Conservation (phyloP, 2,888 invertebrate genomes). For the Hirtodrosophila confusa region DNA sequence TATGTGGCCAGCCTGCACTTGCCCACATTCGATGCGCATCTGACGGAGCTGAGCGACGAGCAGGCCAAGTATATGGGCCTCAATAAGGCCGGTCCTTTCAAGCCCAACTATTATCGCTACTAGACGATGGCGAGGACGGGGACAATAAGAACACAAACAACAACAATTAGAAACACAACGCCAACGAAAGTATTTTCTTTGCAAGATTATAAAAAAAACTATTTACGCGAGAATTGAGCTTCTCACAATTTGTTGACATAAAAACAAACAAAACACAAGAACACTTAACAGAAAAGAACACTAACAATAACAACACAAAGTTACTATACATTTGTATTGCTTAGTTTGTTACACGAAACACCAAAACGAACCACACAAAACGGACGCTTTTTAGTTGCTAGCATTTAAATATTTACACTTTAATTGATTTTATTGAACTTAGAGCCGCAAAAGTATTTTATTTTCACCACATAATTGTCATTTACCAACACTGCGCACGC, state of each 20-base stretch:
- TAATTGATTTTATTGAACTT: conserved; percentile 17
- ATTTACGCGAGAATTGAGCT: conserved; percentile 57
- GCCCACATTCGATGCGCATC: conserved; percentile 98
- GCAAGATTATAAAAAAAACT: conserved; percentile 55
- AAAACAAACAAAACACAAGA: conserved; percentile 8
- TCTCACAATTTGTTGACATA: conserved; percentile 41
- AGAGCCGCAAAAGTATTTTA: conserved; percentile 49
- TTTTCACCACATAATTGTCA: conserved; percentile 11
- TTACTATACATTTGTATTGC: conserved; percentile 55
- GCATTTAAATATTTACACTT: conserved; percentile 45
- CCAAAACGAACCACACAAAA: conserved; percentile 52
- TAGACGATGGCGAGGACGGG: conserved; percentile 40
- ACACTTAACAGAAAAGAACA: conserved; percentile 37
- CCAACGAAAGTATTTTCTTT: conserved; percentile 81
- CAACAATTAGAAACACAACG: conserved; percentile 65
- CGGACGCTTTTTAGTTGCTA: conserved; percentile 60
- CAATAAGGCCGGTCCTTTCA: conserved; percentile 98
- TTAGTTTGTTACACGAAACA: conserved; percentile 49
- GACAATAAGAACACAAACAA: conserved; percentile 61
- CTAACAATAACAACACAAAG: conserved; percentile 44
- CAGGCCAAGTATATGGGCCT: conserved; percentile 99
- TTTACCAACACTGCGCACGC: conserved; percentile 19
- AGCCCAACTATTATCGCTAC: conserved; percentile 98
- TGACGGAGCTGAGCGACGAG: conserved; percentile 97
- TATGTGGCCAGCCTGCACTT: conserved; percentile 98